These are phyloP conservation scores for Phallusia fumigata DNA, from an alignment of 23 tunicate species.

Conservation along the genomic window DNA sequence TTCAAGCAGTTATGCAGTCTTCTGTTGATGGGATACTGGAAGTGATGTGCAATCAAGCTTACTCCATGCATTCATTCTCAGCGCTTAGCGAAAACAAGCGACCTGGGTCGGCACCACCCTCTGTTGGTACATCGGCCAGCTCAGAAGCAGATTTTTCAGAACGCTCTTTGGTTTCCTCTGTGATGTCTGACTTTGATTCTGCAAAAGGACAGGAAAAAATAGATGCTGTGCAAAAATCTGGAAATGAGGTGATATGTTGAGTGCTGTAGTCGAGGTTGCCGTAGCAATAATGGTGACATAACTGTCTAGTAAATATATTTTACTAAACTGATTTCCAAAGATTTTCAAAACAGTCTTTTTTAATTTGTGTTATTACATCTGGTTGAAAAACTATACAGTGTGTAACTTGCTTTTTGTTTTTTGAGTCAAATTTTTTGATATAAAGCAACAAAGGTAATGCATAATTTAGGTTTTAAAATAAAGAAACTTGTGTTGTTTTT, in stretches of 20 bases:
- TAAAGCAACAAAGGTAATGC: too few species aligned
- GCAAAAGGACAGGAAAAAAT: neutral
- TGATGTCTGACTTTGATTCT: conserved; percentile 29
- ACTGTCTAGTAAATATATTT: too few species aligned
- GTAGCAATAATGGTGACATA: too few species aligned
- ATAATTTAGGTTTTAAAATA: too few species aligned
- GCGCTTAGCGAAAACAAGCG: conserved; percentile 14
- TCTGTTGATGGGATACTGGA: conserved; percentile 26
- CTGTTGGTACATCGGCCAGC: conserved; percentile 12
- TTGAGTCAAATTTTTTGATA: too few species aligned
- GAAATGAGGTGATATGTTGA: neutral
- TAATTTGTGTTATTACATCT: too few species aligned
- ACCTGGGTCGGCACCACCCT: conserved; percentile 61
- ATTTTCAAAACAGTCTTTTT: too few species aligned
- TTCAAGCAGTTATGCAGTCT: conserved; percentile 28
- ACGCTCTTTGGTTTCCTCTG: conserved; percentile 25
- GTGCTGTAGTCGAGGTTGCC: too few species aligned
- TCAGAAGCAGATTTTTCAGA: conserved; percentile 18
- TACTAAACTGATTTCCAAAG: too few species aligned
- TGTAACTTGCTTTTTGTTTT: too few species aligned
- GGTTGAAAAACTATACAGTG: too few species aligned
- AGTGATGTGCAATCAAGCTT: conserved; percentile 50
- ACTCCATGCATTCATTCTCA: conserved; percentile 46
- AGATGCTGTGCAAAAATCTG: neutral
- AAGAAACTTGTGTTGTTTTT: too few species aligned